These are phyloP conservation scores for Brachionichthys hirsutus DNA, from an alignment of 2,113 vertebrate genomes.

Conservation along the genomic window DNA sequence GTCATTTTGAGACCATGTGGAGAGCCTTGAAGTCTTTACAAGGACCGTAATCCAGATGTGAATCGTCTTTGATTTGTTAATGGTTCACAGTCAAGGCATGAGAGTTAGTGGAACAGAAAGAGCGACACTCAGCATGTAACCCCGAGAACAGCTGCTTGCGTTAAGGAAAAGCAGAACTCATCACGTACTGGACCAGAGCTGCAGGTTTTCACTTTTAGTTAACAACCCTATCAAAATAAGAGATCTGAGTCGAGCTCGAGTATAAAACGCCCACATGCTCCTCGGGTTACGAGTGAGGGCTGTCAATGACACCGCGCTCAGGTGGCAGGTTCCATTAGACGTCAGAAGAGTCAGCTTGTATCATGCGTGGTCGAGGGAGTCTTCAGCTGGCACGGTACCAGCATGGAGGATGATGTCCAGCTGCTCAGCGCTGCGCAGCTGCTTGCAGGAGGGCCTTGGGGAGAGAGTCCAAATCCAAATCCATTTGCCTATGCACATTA, in stretches of 20 bases:
- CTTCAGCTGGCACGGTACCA: slow-evolving; percentile 43
- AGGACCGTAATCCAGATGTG: slow-evolving; percentile 14
- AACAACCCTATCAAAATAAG: slow-evolving; percentile 32
- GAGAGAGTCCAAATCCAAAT: slow-evolving; percentile 33
- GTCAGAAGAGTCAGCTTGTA: slow-evolving; percentile 30
- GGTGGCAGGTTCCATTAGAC: slow-evolving; percentile 6
- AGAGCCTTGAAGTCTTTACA: slow-evolving; percentile 8
- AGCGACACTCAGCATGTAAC: slow-evolving; percentile 3
- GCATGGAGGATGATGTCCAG: slow-evolving; percentile 50
- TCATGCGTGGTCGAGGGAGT: slow-evolving; percentile 25
- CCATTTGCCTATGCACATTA: slow-evolving; percentile 21
- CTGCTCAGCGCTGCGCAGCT: slow-evolving; percentile 59
- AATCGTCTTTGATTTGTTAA: slow-evolving; percentile 35
- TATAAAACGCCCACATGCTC: background rate
- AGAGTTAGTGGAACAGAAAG: slow-evolving; percentile 13
- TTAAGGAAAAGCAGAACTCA: slow-evolving; percentile 5
- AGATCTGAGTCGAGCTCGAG: background rate
- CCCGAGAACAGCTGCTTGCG: slow-evolving; percentile 16
- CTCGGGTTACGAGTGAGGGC: slow-evolving; percentile 1
- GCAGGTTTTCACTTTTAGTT: slow-evolving; percentile 16
- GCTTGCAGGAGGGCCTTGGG: slow-evolving; percentile 41
- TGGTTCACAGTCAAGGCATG: slow-evolving; percentile 37
- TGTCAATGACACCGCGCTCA: background rate
- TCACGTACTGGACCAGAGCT: slow-evolving; percentile 5
- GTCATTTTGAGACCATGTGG: background rate